These are phyloP conservation scores for Amyelois transitella DNA, from an alignment of 1,140 invertebrate genomes.

Conservation along the genomic window DNA sequence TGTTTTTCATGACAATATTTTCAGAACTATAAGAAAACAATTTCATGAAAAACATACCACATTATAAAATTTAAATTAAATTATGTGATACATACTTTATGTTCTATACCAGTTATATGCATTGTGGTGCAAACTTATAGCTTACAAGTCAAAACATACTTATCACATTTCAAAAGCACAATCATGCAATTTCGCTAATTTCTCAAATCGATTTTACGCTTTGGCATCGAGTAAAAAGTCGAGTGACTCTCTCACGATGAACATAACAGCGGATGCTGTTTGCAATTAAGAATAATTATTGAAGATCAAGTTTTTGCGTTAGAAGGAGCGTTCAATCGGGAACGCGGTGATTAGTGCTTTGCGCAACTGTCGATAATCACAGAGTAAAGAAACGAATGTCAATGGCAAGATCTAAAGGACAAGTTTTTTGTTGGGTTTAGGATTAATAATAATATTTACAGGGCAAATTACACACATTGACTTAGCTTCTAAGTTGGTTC, in stretches of 20 bases:
- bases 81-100: no score
- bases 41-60: no score
- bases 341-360: background rate
- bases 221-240: conserved; percentile 4
- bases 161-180: background rate
- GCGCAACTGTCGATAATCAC: conserved; percentile 15
- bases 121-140: no score
- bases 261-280: conserved; percentile 11
- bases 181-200: background rate
- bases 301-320: conserved; percentile 37
- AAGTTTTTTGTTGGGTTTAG: no score
- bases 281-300: conserved; percentile 41
- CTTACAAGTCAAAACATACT: no score
- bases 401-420: no score
- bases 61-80: no score
- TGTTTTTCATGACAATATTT: no score
- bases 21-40: no score
- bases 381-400: background rate
- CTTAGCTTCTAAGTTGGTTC: background rate
- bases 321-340: conserved; percentile 25
- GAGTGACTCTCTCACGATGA: conserved; percentile 19
- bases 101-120: no score
- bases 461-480: background rate
- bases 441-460: no score
- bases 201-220: background rate